Evolutionary conservation across 2,888 invertebrate species (phyloP), one percentile per base, ranked within the genome.

Genomic region (Acleris emargana): DNA sequence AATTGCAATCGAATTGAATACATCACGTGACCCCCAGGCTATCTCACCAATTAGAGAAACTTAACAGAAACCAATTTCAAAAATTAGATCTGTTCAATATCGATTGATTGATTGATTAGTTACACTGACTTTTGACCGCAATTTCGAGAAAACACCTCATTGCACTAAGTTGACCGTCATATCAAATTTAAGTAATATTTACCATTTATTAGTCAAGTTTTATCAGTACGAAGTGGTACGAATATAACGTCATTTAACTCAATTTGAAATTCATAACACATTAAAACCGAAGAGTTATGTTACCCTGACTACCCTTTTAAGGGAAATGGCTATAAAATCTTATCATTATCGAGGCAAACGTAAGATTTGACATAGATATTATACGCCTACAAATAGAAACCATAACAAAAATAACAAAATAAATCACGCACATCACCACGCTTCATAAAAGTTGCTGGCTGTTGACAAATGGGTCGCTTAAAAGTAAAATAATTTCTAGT

Each of bases 381-480:
- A 64, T n/a, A 49, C 59, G 22, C 66, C 66, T 32, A 61, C 55
- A 9, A 61, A 51, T 45, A 55, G 50, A 50, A 38, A 45, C 53
- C 38, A 53, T 57, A 32, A 47, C 50, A 52, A 45, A 52, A 20
- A 51, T 45, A 66, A 43, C 18, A 55, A 51, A 17, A 55, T 60
- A 64, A 60, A 60, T 60, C 64, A 57, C 18, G 51, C n/a, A 28
- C 55, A 45, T 60, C 69, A 72, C 64, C 73, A 67, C 69, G 63
- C 61, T 72, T 71, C 72, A 74, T 78, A 76, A 73, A 72, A 69
- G 50, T 55, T 18, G 57, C 63, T 73, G 61, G 43, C 51, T 32
- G 69, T 69, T 69, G 67, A 64, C 66, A 63, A 66, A 69, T 58
- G 32, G 38, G 13, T 38, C 13, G 38, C 38, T 38, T 38, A 38